Base-by-base conservation (phyloP, 1,140 invertebrate species). In the Onthophagus taurus region DNA sequence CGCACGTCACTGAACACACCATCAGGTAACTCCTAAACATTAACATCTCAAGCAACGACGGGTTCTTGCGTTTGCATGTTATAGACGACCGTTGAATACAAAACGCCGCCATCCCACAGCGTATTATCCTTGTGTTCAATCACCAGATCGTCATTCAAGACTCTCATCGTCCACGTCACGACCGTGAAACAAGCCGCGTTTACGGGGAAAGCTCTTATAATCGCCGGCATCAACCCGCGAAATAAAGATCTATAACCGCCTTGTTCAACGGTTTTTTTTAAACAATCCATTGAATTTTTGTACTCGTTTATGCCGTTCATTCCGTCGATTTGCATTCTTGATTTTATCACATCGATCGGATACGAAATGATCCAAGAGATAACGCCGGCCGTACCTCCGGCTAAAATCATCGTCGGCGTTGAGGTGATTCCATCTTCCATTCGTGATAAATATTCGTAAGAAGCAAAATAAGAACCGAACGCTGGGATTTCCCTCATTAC, bases 161-260 rank as follows among this genome's bases (percentile, higher is more conserved):
- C 17, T 42, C 71, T 56, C 48, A 83, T 66, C 0, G 75, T 76
- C 80, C 84, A 89, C 3, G 80, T 80, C 11, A 94, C 87, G 3
- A 87, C 85, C 2, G 82, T 74, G 59, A 95, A 94, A 21, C 86
- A 91, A 2, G 84, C 85, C 0, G 89, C 91, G 57, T 95, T 96
- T n/a, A 83, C 84, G 0, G 91, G 88, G 65, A 95, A 94, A 1
- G 91, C 88, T 30, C 91, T 72, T 21, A 92, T 60, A 11, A 88
- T 61, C 0, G 88, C 85, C 1, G 88, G 84, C 8, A 71, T 75
- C 0, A 92, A 55, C 0, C 89, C 89, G 8, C 80, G 66, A 14
- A 74, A 71, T 44, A 92, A 69, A 45, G 78, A 82, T 0, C 53
- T 47, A 43, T 74, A 69, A 0, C 89, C 88, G 56, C 91, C 87